Conservation (phyloP, 30 jellyfish, hydroid and myxozoan genomes). For the Pseudorhiza aurosa region DNA sequence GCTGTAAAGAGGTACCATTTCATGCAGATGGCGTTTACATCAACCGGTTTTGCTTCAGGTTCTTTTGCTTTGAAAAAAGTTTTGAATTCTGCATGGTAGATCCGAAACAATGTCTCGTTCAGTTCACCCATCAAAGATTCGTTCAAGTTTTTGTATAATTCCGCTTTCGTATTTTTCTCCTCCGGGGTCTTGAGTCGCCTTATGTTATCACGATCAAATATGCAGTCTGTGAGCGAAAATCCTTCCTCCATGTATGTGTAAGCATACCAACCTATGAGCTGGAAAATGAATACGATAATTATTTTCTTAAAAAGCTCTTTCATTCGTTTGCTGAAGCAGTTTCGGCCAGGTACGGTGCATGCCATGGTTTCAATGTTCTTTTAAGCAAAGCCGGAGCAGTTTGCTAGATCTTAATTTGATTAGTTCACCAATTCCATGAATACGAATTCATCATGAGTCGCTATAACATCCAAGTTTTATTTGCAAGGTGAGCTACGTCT, state of each 20-base stretch:
- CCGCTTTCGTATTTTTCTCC: neutral
- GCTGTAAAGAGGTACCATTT: constrained; percentile 64
- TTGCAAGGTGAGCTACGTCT: too few relatives aligned
- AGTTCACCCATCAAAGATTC: constrained; percentile 12
- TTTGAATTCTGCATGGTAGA: constrained; percentile 35
- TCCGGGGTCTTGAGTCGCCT: constrained; percentile 9
- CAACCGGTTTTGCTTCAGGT: neutral
- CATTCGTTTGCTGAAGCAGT: constrained; percentile 13
- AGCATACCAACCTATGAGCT: constrained; percentile 35
- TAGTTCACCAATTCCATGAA: too few relatives aligned
- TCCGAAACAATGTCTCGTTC: neutral
- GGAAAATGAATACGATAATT: neutral
- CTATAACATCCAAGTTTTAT: too few relatives aligned
- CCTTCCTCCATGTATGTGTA: constrained; percentile 68
- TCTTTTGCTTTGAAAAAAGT: constrained; percentile 14
- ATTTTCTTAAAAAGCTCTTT: constrained; percentile 14
- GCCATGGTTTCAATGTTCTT: neutral
- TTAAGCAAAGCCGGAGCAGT: too few relatives aligned
- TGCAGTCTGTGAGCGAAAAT: constrained; percentile 42
- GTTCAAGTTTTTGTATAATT: neutral
- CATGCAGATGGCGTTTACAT: constrained; percentile 12
- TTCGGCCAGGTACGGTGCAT: neutral
- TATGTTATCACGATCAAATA: constrained; percentile 28
- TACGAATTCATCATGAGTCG: too few relatives aligned
- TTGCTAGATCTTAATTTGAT: too few relatives aligned